Conservation (phyloP, 2,888 invertebrate genomes). For the Syrphus vitripennis region DNA sequence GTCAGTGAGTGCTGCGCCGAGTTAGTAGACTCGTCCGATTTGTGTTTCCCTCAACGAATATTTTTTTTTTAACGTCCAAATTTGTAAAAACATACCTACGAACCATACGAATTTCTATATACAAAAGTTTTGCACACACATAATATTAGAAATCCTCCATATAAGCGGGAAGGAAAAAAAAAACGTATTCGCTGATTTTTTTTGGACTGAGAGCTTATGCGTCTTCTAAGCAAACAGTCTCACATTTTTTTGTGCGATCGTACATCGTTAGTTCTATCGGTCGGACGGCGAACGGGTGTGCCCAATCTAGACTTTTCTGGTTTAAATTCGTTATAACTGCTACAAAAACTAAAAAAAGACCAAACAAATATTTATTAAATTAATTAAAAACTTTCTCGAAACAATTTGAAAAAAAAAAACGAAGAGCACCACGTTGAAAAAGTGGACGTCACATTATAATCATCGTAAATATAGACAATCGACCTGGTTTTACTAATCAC, state of each 20-base stretch:
- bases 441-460: background rate
- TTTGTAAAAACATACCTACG: background rate
- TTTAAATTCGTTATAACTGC: constrained; percentile 3
- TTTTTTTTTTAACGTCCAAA: constrained; percentile 3
- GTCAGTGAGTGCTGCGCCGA: background rate
- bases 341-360: background rate
- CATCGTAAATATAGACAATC: background rate
- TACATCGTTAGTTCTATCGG: constrained; percentile 14
- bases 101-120: background rate
- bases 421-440: background rate
- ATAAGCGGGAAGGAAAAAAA: background rate
- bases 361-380: constrained; percentile 1
- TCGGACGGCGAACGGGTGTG: constrained; percentile 22
- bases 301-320: background rate
- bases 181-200: background rate
- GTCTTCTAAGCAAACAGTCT: constrained; percentile 20
- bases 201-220: constrained; percentile 4
- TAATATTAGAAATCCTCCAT: constrained; percentile 26
- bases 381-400: background rate
- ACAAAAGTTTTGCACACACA: constrained; percentile 17
- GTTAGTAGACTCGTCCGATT: background rate
- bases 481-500: constrained; percentile 15
- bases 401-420: background rate
- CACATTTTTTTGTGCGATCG: constrained; percentile 33
- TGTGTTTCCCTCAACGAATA: background rate